A percentile compares a stretch with the other conserved stretches of the same genome.
These are phyloP conservation scores for Saxidomus purpurata DNA, from an alignment of 1,140 invertebrate genomes.

Conservation along the genomic window DNA sequence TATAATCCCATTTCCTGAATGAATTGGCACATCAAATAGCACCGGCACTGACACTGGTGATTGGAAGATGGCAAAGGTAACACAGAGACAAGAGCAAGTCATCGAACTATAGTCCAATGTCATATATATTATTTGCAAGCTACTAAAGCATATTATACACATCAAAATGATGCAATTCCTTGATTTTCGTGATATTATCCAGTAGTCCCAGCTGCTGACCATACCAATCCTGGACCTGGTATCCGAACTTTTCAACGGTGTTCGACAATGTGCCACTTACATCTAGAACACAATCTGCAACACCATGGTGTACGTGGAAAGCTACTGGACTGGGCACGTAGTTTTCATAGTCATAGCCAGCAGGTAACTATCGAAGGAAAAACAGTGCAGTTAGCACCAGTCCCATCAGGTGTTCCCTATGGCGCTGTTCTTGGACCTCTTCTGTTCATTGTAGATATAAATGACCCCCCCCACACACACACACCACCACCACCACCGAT, in stretches of 20 bases:
- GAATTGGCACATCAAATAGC: background rate
- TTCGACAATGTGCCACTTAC: constrained; percentile 68
- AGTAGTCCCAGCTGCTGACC: background rate
- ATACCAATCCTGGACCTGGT: background rate
- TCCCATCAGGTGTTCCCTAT: constrained; percentile 61
- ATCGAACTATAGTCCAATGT: constrained; percentile 23
- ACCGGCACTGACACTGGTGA: constrained; percentile 10
- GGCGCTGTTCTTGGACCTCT: constrained; percentile 67
- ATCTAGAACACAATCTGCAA: constrained; percentile 57
- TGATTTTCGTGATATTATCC: background rate
- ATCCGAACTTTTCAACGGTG: constrained; percentile 54
- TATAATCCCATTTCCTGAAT: background rate
- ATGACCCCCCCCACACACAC: constrained; percentile 21
- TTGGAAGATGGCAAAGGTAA: background rate
- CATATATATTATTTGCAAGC: background rate
- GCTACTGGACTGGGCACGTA: constrained; percentile 57
- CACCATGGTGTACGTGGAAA: constrained; percentile 43
- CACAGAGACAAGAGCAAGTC: constrained; percentile 6
- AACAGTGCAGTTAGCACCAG: too few relatives aligned
- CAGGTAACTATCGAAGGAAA: too few relatives aligned
- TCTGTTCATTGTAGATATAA: constrained; percentile 57
- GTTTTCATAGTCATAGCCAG: constrained; percentile 50
- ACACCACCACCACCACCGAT: too few relatives aligned
- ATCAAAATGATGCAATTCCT: background rate
- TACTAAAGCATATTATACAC: constrained; percentile 20